Conservation (phyloP, 2,888 invertebrate species). For the Euproctis similis region DNA sequence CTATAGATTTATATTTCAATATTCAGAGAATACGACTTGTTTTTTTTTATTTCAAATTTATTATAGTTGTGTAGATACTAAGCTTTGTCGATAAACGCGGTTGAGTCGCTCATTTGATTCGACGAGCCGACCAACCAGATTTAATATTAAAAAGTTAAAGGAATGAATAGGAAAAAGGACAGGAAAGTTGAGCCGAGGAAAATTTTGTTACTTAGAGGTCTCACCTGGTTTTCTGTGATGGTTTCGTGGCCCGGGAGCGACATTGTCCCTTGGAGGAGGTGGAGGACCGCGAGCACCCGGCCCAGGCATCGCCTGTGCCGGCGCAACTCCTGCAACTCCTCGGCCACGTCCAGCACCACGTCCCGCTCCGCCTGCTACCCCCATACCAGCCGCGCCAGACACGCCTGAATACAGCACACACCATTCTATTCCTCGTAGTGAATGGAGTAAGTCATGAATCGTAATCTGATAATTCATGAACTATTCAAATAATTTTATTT, state of each 20-base stretch:
- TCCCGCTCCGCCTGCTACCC: constrained; percentile 32
- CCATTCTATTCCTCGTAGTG: neutral
- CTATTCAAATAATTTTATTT: no score
- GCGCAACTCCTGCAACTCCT: constrained; percentile 15
- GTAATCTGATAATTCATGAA: no score
- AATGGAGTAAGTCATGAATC: no score
- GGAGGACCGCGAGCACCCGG: constrained; percentile 29
- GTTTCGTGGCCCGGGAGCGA: constrained; percentile 44
- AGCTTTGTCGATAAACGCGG: no score
- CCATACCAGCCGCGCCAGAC: constrained; percentile 29
- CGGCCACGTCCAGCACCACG: constrained; percentile 35
- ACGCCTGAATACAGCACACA: constrained; percentile 13
- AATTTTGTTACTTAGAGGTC: constrained; percentile 8
- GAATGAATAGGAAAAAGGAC: constrained; percentile 13
- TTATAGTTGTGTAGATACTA: no score
- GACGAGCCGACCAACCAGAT: constrained; percentile 30
- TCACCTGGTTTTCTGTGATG: constrained; percentile 70
- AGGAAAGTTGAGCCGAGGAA: neutral
- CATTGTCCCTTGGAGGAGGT: constrained; percentile 23
- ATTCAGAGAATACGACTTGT: no score
- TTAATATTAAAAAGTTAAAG: constrained; percentile 25
- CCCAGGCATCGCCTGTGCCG: constrained; percentile 36
- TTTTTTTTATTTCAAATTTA: no score
- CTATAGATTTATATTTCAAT: no score
- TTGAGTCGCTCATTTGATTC: constrained; percentile 14